Conservation (phyloP, 1,140 invertebrate species). For the Brachionus angularis region DNA sequence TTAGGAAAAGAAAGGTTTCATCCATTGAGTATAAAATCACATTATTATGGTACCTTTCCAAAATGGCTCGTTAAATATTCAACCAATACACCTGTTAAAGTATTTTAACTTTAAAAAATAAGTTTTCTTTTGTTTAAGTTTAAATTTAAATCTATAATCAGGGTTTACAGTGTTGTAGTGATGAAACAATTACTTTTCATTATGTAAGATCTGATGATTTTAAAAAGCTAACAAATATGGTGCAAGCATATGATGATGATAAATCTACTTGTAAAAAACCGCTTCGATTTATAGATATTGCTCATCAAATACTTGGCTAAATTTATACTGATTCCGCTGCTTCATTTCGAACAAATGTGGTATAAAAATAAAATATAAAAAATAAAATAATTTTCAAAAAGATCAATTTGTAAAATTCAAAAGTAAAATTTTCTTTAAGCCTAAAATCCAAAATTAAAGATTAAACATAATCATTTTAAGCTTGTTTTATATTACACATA, state of each 20-base stretch:
- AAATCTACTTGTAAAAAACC: neutral
- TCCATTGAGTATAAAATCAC: slow-evolving; percentile 43
- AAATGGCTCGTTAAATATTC: slow-evolving; percentile 23
- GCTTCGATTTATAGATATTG: slow-evolving; percentile 15
- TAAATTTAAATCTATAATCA: slow-evolving; percentile 56
- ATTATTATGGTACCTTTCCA: slow-evolving; percentile 28
- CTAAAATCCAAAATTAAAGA: too few relatives aligned
- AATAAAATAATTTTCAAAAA: too few relatives aligned
- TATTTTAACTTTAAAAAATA: neutral
- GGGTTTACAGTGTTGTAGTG: slow-evolving; percentile 88
- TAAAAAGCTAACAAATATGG: neutral
- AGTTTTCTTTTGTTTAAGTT: neutral
- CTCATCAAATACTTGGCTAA: slow-evolving; percentile 1
- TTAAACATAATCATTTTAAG: too few relatives aligned
- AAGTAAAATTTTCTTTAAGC: too few relatives aligned
- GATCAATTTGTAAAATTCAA: too few relatives aligned
- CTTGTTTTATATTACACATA: too few relatives aligned
- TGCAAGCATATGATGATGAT: neutral
- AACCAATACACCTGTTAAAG: slow-evolving; percentile 5
- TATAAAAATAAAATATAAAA: too few relatives aligned
- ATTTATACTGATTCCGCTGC: too few relatives aligned
- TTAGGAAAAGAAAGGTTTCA: slow-evolving; percentile 83
- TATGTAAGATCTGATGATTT: slow-evolving; percentile 65
- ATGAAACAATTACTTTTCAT: slow-evolving; percentile 92
- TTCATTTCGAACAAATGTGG: too few relatives aligned